Percentiles rank a stretch among this genome's conserved stretches.
These are phyloP conservation scores for Sardina pilchardus DNA, from an alignment of 2,113 vertebrate species.

Conservation along the genomic window DNA sequence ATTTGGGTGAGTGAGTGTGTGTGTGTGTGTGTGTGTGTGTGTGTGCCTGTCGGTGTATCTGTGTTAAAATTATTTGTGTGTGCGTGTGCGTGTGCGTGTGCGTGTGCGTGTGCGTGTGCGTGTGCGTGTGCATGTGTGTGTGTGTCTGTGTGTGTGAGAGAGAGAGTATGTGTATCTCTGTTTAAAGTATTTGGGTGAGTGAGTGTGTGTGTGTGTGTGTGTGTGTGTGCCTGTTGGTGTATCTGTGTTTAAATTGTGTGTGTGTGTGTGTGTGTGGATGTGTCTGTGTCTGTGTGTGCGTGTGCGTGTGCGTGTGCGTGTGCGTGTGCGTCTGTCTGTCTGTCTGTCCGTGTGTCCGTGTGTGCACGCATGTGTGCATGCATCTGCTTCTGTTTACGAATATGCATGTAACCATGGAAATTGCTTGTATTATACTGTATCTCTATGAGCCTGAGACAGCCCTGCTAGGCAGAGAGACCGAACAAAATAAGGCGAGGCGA, in stretches of 20 bases:
- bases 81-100: neutral
- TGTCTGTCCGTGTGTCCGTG: neutral
- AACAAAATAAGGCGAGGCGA: neutral
- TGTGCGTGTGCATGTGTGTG: neutral
- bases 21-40: neutral
- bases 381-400: neutral
- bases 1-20: neutral
- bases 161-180: constrained; percentile 10
- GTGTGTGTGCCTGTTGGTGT: neutral
- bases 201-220: neutral
- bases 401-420: neutral
- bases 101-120: neutral
- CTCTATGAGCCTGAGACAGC: neutral
- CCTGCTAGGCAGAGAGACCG: neutral
- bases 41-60: neutral
- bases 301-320: constrained; percentile 1
- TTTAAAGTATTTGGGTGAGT: neutral
- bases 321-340: constrained; percentile 7
- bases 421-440: neutral
- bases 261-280: too few relatives aligned
- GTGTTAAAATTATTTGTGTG: neutral
- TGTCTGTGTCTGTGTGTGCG: neutral
- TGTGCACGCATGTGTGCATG: constrained; percentile 4
- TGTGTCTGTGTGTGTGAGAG: constrained; percentile 3
- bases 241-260: too few relatives aligned